phyloP scores from a whole-genome alignment of 1,140 invertebrate species.

The Tetramorium simillimum region DNA sequence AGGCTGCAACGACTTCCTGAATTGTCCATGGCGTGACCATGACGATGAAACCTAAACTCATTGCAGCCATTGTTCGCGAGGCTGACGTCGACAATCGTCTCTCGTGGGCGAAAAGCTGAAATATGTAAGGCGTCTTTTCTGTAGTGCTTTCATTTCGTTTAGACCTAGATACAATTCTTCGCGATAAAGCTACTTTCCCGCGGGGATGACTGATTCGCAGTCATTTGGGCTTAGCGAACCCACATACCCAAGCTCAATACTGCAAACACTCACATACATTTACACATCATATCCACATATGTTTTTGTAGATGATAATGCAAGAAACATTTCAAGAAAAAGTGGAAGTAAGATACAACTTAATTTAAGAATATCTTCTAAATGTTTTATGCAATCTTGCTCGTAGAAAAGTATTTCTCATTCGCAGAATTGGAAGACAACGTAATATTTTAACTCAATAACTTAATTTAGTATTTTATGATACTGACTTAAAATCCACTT shows the following conservation, averaged over 20 bases:
- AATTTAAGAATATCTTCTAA: neutral
- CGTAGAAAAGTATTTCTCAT: neutral
- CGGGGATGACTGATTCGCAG: neutral
- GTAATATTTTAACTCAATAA: neutral
- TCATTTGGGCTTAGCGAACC: neutral
- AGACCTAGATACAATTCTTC: neutral
- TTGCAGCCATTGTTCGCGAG: slow-evolving; percentile 94
- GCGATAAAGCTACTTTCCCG: neutral
- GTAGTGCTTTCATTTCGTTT: neutral
- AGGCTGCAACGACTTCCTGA: slow-evolving; percentile 94
- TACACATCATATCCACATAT: neutral
- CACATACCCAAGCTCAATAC: neutral
- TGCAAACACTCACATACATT: neutral
- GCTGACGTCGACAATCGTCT: slow-evolving; percentile 91
- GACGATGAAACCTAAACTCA: slow-evolving; percentile 95
- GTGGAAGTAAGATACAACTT: neutral
- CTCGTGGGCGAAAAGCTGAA: slow-evolving; percentile 89
- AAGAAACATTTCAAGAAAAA: neutral
- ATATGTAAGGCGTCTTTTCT: slow-evolving; percentile 27
- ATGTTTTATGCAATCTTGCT: neutral
- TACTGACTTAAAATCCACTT: neutral
- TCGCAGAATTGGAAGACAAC: neutral
- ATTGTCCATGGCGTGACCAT: slow-evolving; percentile 95
- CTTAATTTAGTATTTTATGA: neutral
- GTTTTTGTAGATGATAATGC: neutral